Conservation (phyloP, 2,113 vertebrate species). For the Hyperopisus bebe region DNA sequence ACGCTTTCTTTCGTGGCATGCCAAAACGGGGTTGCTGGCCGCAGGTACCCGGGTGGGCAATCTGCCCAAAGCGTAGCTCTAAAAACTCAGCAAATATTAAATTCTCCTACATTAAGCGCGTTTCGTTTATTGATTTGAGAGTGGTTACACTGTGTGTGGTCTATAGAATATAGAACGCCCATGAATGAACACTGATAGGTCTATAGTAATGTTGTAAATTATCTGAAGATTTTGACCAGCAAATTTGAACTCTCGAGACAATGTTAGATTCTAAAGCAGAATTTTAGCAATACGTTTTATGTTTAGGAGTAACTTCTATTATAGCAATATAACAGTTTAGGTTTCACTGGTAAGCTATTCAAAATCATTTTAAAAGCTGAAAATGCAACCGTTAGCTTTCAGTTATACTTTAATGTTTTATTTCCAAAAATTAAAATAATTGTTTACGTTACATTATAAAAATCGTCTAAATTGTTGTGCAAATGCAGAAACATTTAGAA, state of each 20-base stretch:
- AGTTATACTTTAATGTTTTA: background rate
- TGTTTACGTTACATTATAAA: background rate
- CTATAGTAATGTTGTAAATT: background rate
- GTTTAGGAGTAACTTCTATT: background rate
- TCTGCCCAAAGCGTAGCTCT: background rate
- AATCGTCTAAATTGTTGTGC: background rate
- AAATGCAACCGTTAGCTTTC: background rate
- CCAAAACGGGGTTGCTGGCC: background rate
- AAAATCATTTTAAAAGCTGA: background rate
- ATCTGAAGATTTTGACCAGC: background rate
- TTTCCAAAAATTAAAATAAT: background rate
- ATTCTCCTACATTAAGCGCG: background rate
- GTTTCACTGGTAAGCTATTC: background rate
- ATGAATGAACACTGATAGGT: background rate
- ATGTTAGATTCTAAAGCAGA: background rate
- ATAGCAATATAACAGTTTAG: background rate
- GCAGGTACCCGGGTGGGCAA: background rate
- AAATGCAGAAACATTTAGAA: background rate
- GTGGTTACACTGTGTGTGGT: background rate
- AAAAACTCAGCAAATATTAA: background rate
- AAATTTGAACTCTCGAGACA: background rate
- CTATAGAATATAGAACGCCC: background rate
- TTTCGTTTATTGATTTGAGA: background rate
- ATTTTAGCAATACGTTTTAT: background rate
- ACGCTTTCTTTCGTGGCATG: background rate